These are phyloP conservation scores for Myrmophylax atrothorax DNA, from an alignment of 2,113 vertebrate genomes.

Conservation along the genomic window DNA sequence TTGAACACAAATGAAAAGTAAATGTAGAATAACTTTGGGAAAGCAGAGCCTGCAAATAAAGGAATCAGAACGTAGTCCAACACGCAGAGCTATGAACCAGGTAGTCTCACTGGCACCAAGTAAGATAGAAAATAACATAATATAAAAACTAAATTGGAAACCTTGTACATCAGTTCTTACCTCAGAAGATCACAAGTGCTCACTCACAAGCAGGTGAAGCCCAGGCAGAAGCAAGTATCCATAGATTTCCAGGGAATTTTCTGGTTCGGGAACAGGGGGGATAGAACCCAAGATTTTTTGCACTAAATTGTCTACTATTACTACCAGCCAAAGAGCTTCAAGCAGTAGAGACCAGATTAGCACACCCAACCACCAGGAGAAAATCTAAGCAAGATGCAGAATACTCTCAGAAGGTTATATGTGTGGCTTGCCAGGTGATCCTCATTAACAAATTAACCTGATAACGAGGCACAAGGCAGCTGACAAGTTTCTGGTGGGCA, in stretches of 20 bases:
- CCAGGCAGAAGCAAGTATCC: neutral
- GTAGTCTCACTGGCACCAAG: neutral
- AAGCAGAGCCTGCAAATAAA: rapidly evolving
- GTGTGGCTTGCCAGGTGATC: neutral
- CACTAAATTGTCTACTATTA: neutral
- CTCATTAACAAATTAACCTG: neutral
- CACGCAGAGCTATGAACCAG: rapidly evolving
- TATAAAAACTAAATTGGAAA: neutral
- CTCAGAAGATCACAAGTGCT: rapidly evolving
- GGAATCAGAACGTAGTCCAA: neutral
- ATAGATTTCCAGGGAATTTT: neutral
- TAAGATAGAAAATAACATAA: neutral
- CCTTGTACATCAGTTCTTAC: neutral
- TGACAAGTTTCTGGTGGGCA: neutral
- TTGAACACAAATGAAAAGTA: neutral
- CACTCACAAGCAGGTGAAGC: neutral
- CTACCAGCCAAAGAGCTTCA: rapidly evolving
- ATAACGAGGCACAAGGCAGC: neutral
- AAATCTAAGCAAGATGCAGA: rapidly evolving
- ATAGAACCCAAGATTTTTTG: rapidly evolving
- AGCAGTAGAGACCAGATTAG: rapidly evolving
- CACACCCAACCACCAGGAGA: neutral
- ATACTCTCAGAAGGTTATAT: rapidly evolving
- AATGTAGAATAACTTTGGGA: rapidly evolving
- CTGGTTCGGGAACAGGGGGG: rapidly evolving